Percentiles rank a stretch among this genome's conserved stretches.
These are phyloP conservation scores for Coelopa frigida DNA, from an alignment of 1,140 invertebrate species.

Conservation along the genomic window DNA sequence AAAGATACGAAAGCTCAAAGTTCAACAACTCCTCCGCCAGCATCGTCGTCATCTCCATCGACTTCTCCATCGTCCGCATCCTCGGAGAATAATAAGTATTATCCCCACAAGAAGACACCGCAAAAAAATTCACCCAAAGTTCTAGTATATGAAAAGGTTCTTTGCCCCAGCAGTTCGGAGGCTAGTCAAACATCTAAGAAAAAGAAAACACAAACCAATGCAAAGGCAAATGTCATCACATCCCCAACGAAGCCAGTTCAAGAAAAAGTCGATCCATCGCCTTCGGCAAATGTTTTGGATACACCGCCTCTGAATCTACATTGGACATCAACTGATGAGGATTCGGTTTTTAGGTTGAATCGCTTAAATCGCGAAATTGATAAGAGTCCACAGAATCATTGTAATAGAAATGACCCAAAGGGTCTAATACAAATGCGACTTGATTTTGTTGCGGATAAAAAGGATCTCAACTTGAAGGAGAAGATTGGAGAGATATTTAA, in stretches of 20 bases:
- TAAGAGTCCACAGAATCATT: conserved; percentile 4
- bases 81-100: conserved; percentile 12
- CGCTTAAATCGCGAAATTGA: conserved; percentile 11
- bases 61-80: conserved; percentile 10
- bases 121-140: not conserved
- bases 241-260: not conserved
- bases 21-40: conserved; percentile 6
- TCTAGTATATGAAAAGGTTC: not conserved
- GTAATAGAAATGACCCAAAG: not conserved
- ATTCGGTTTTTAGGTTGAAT: conserved; percentile 9
- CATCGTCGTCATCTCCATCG: conserved; percentile 1
- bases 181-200: no score
- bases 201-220: conserved; percentile 4
- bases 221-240: not conserved
- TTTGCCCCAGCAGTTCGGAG: conserved; percentile 9
- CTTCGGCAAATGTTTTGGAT: no score
- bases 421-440: conserved; percentile 12
- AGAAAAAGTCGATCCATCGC: no score
- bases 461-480: not conserved
- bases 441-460: conserved; percentile 12
- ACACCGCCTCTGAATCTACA: no score
- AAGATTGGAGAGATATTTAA: conserved; percentile 13
- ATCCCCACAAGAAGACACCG: conserved; percentile 2
- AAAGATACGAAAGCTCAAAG: not conserved
- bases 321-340: not conserved